A percentile compares a stretch with the other conserved stretches of the same genome.
These are phyloP conservation scores for Diglossa brunneiventris DNA, from an alignment of 2,113 vertebrate species.

Conservation along the genomic window DNA sequence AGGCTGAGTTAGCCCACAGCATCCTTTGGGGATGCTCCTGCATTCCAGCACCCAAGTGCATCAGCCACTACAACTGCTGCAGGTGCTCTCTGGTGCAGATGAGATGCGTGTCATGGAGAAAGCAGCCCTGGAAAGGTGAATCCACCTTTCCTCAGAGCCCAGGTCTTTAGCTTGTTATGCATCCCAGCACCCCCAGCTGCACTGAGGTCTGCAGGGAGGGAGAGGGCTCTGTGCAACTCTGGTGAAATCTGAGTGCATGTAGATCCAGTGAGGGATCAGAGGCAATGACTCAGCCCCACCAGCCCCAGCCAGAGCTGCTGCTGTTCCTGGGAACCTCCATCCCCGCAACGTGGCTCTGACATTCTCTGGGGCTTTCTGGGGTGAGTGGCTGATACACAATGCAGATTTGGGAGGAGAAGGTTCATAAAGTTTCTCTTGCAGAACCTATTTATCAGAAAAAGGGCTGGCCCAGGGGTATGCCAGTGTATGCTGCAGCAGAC, in stretches of 20 bases:
- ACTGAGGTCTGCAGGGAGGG: not conserved
- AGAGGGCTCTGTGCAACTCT: not conserved
- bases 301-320: not conserved
- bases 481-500: not conserved
- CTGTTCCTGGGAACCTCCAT: not conserved
- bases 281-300: not conserved
- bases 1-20: not conserved
- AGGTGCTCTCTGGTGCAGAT: not conserved
- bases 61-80: not conserved
- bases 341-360: not conserved
- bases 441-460: not conserved
- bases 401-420: not conserved
- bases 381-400: not conserved
- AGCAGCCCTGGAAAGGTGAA: not conserved
- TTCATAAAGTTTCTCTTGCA: not conserved
- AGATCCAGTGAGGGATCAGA: not conserved
- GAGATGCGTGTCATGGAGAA: not conserved
- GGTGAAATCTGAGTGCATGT: accelerated
- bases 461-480: accelerated
- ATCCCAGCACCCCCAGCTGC: not conserved
- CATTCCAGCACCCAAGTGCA: not conserved
- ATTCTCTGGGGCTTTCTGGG: not conserved
- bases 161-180: accelerated
- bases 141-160: not conserved
- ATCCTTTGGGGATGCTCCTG: not conserved